phyloP scores from a whole-genome alignment of 1,140 invertebrate species.

The Hyles vespertilio region DNA sequence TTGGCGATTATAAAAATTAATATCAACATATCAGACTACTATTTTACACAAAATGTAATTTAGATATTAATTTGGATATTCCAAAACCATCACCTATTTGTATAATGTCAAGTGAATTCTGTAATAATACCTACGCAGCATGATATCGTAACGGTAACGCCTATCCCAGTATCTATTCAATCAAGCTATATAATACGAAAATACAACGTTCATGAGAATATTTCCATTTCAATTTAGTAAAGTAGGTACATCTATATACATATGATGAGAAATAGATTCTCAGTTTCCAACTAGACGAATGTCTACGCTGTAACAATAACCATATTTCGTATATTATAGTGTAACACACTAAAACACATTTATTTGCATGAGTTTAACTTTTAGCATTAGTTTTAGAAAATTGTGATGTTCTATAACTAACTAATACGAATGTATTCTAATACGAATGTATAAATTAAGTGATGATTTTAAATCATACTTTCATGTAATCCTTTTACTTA shows the following conservation, averaged over 20 bases:
- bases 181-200: too few relatives aligned
- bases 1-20: too few relatives aligned
- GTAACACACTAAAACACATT: conserved; percentile 20
- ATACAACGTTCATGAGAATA: too few relatives aligned
- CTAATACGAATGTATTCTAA: too few relatives aligned
- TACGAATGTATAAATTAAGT: conserved; percentile 7
- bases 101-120: neutral
- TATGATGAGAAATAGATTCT: conserved; percentile 12
- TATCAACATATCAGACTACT: too few relatives aligned
- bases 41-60: too few relatives aligned
- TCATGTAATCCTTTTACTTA: conserved; percentile 17
- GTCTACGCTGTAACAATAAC: conserved; percentile 33
- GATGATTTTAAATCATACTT: conserved; percentile 10
- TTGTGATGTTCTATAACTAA: conserved; percentile 1
- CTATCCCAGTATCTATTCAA: too few relatives aligned
- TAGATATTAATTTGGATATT: too few relatives aligned
- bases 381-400: conserved; percentile 9
- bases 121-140: too few relatives aligned
- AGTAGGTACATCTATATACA: conserved; percentile 35
- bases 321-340: neutral
- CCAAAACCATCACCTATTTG: neutral
- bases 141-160: too few relatives aligned
- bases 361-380: conserved; percentile 22
- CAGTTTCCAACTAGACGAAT: too few relatives aligned
- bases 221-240: conserved; percentile 7